Evolutionary conservation across 2,888 invertebrate genomes (phyloP).

Genomic region (Dicyrtomina minuta): DNA sequence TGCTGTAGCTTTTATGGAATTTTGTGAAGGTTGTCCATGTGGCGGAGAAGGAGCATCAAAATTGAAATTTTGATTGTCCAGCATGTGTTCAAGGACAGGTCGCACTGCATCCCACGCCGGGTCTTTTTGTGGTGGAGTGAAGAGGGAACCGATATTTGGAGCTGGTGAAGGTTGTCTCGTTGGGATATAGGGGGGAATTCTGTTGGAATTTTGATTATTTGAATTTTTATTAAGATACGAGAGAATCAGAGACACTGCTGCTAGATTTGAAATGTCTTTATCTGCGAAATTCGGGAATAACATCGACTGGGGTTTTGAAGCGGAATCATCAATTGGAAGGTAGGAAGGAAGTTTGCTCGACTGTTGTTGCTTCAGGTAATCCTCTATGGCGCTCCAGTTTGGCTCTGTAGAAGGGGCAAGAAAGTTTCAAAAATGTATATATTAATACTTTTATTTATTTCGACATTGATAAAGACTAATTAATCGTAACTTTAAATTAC

Average conservation of each 20-base stretch:
- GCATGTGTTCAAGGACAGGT: slow-evolving; percentile 38
- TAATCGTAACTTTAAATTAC: no score
- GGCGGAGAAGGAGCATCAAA: neutral
- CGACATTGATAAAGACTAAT: no score
- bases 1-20: no score
- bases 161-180: neutral
- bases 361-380: slow-evolving; percentile 11
- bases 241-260: slow-evolving; percentile 23
- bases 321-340: neutral
- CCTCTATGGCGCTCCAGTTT: neutral
- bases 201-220: neutral
- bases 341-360: neutral
- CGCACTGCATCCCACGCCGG: slow-evolving; percentile 40
- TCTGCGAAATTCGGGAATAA: slow-evolving; percentile 11
- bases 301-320: neutral
- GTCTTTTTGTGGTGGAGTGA: slow-evolving; percentile 39
- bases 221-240: slow-evolving; percentile 15
- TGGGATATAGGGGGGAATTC: neutral
- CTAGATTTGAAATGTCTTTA: slow-evolving; percentile 18
- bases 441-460: neutral
- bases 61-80: slow-evolving; percentile 35
- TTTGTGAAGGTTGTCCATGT: no score
- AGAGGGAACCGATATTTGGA: no score
- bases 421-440: neutral
- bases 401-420: neutral